Evolutionary conservation across 2,888 invertebrate genomes (phyloP).

Genomic region (Ectemnius lituratus): DNA sequence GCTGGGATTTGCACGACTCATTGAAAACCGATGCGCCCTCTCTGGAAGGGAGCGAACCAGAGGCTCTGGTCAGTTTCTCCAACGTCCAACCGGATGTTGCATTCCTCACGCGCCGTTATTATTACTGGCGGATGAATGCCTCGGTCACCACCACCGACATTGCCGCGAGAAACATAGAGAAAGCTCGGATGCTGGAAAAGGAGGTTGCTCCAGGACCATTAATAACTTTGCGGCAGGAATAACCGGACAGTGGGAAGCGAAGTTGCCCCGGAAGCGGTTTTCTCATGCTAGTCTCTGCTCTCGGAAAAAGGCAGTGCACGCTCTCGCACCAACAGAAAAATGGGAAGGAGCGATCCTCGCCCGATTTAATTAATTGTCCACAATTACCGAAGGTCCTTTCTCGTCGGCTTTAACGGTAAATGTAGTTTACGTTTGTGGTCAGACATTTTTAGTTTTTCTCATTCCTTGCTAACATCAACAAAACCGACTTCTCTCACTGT

Average conservation of each 20-base stretch:
- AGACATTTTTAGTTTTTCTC: no score
- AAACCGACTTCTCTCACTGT: no score
- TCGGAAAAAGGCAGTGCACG: conserved; percentile 16
- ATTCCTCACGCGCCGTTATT: conserved; percentile 53
- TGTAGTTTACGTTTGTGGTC: not conserved
- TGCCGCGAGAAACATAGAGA: not conserved
- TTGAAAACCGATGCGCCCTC: conserved; percentile 32
- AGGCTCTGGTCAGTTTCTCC: not conserved
- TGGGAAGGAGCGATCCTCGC: not conserved
- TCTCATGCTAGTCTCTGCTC: conserved; percentile 7
- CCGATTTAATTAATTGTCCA: conserved; percentile 40
- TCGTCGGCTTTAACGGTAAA: not conserved
- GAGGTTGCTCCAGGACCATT: conserved; percentile 36
- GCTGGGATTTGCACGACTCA: conserved; percentile 28
- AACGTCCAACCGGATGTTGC: conserved; percentile 31
- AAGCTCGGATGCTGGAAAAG: not conserved
- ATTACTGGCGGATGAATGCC: conserved; percentile 51
- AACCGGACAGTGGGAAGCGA: conserved; percentile 47
- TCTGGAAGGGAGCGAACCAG: conserved; percentile 11
- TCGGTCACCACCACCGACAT: conserved; percentile 7
- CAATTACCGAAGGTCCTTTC: conserved; percentile 30
- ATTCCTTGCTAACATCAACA: no score
- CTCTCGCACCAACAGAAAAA: not conserved
- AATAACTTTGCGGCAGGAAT: conserved; percentile 55
- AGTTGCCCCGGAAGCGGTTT: conserved; percentile 43